phyloP scores from a whole-genome alignment of 2,113 vertebrate genomes.

The Piprites chloris region DNA sequence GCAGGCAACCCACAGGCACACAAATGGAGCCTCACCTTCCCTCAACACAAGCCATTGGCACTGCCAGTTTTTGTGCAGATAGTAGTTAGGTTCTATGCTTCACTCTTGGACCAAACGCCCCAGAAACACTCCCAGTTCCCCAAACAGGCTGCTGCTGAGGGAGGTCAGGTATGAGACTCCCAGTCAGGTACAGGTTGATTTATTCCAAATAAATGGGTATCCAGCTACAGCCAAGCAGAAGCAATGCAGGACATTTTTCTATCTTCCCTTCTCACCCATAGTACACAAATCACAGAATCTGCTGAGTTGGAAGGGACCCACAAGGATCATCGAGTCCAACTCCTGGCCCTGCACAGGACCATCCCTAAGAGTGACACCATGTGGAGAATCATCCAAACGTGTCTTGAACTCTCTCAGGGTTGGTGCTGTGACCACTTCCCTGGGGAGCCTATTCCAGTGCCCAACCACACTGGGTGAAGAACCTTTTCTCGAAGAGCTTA shows the following conservation, averaged over 20 bases:
- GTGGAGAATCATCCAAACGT: background rate
- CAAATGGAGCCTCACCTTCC: background rate
- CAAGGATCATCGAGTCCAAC: background rate
- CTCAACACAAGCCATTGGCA: background rate
- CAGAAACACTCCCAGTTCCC: rapidly evolving
- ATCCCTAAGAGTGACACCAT: background rate
- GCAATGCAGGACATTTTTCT: no score
- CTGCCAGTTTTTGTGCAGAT: background rate
- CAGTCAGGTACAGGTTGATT: background rate
- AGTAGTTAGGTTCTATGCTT: background rate
- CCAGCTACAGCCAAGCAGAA: background rate
- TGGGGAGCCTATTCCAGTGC: background rate
- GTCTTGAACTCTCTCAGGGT: background rate
- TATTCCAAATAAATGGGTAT: background rate
- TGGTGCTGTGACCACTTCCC: background rate
- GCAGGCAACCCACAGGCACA: background rate
- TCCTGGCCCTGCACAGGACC: background rate
- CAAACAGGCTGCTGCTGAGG: background rate
- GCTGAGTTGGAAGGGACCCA: background rate
- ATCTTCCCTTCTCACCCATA: no score
- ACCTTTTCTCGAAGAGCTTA: background rate
- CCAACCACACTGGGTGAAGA: background rate
- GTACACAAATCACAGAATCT: background rate
- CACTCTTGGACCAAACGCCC: background rate
- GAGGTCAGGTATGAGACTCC: background rate